Percentiles rank a stretch among this genome's conserved stretches.
Evolutionary conservation across 2,113 vertebrate genomes (phyloP).

Genomic region (Solenodon paradoxus): DNA sequence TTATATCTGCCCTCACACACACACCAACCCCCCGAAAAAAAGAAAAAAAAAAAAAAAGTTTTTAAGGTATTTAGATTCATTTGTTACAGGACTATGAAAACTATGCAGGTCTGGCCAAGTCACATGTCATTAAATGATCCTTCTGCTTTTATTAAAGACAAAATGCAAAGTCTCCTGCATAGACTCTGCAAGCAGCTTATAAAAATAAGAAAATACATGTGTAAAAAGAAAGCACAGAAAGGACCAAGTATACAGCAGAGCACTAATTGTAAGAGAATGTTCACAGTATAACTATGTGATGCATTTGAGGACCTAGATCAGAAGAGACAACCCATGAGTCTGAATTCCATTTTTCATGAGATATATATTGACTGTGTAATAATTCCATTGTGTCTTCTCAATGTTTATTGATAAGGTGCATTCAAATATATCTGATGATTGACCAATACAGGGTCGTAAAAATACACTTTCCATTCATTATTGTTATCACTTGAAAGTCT

Average conservation of each 20-base stretch:
- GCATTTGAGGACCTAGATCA: neutral
- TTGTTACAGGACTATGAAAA: neutral
- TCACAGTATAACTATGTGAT: neutral
- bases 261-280: neutral
- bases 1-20: too few species aligned
- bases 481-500: neutral
- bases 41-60: neutral
- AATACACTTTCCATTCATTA: neutral
- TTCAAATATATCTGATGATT: neutral
- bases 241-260: neutral
- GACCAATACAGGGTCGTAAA: slow-evolving; percentile 6
- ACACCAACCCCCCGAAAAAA: too few species aligned
- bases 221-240: neutral
- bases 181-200: neutral
- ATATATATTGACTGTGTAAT: neutral
- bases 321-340: neutral
- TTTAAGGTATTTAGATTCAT: slow-evolving; percentile 3
- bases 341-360: neutral
- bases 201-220: neutral
- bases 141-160: slow-evolving; percentile 13
- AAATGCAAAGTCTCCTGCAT: neutral
- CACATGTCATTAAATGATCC: neutral
- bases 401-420: neutral
- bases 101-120: neutral
- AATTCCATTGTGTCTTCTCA: neutral